Evolutionary conservation across 1,140 invertebrate species (phyloP), one percentile per base, ranked within the genome.

Genomic region (Heliconius eleuchia): DNA sequence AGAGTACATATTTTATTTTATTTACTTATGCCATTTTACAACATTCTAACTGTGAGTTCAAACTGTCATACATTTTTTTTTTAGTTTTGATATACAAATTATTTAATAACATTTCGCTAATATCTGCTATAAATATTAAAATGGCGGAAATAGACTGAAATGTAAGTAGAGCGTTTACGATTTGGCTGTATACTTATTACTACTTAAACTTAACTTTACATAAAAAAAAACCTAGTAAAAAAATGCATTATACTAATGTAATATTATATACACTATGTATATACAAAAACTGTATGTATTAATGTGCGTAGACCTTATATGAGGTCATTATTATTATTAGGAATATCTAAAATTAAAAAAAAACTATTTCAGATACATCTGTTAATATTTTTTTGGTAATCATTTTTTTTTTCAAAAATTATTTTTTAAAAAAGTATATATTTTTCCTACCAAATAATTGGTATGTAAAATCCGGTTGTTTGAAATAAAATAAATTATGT

Each of bases 161-260:
- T 66, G n/a, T 66, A 66, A 23, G 60, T 13, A 66, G 60, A 66
- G 23, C 60, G 60, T 66, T 66, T 66, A n/a, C 60, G 19, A 66
- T 66, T 66, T 66, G 60, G 23, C 60, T 66, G 60, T 66, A 66
- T 66, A 66, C 60, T 66, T 66, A 19, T 52, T 52, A 52, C 50
- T 52, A 52, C 6, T 19, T 52, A 52, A 52, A 52, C 50, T 52
- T 19, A 52, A 52, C 18, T 57, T 23, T 46, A 4, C 42, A 46
- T 46, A 46, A 46, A 46, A 42, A 46, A 27, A 27, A 66, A 66
- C 30, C 30, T 3, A 46, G 13, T 11, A 11, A 66, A 66, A 66
- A 30, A 23, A 27, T 13, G 11, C 11, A 13, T 66, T 27, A 66
- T 27, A 13, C 19, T 66, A 19, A 66, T 66, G n/a, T 27, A 66